These are phyloP conservation scores for Forbesichthys agassizii DNA, from an alignment of 2,113 vertebrate species.

Conservation along the genomic window DNA sequence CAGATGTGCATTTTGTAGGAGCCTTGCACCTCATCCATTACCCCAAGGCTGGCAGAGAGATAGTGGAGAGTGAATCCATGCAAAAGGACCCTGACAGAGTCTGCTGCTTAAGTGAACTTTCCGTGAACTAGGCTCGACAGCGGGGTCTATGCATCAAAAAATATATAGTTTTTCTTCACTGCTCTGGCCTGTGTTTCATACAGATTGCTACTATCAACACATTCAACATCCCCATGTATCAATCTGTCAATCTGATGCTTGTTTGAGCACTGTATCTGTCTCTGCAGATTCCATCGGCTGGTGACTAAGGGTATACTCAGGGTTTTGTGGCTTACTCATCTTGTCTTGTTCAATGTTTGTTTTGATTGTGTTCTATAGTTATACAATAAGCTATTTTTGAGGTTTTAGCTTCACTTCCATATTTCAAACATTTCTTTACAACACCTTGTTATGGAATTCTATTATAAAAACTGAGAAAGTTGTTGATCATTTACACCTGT, in stretches of 20 bases:
- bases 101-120: slow-evolving; percentile 80
- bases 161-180: slow-evolving; percentile 64
- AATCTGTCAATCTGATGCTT: slow-evolving; percentile 72
- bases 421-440: too few species aligned
- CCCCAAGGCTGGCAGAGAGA: slow-evolving; percentile 73
- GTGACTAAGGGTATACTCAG: slow-evolving; percentile 33
- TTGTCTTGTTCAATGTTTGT: slow-evolving; percentile 47
- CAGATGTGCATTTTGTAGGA: slow-evolving; percentile 83
- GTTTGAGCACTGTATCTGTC: slow-evolving; percentile 64
- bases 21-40: slow-evolving; percentile 81
- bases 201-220: slow-evolving; percentile 64
- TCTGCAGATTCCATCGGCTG: slow-evolving; percentile 53
- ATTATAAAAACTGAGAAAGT: too few species aligned
- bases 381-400: background rate
- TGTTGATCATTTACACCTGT: too few species aligned
- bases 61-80: slow-evolving; percentile 76
- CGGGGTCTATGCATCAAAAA: slow-evolving; percentile 67
- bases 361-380: slow-evolving; percentile 25
- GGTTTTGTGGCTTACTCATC: slow-evolving; percentile 45
- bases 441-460: too few species aligned
- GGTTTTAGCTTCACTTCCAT: too few species aligned
- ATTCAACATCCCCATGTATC: slow-evolving; percentile 65
- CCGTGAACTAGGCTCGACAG: slow-evolving; percentile 77
- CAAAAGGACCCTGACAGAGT: slow-evolving; percentile 76
- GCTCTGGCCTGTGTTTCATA: slow-evolving; percentile 68